These are phyloP conservation scores for Ptilodon capucinus DNA, from an alignment of 2,888 invertebrate genomes.

Conservation along the genomic window DNA sequence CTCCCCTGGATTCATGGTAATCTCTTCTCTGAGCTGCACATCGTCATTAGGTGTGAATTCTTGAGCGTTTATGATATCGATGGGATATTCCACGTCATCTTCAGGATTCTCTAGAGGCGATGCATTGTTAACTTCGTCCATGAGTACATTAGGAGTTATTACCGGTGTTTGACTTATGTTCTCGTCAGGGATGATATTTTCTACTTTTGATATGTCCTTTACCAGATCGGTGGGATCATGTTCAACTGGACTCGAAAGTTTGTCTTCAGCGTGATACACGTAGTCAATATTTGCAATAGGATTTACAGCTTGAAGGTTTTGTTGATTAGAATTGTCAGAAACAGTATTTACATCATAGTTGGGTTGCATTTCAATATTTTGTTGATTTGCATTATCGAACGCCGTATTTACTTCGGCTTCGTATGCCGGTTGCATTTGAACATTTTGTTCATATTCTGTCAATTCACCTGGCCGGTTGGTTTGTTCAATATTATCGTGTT, in stretches of 20 bases:
- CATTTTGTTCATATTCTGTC: neutral
- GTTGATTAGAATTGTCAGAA: conserved; percentile 1
- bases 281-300: neutral
- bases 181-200: conserved; percentile 22
- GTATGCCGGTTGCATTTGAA: conserved; percentile 3
- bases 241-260: conserved; percentile 7
- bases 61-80: conserved; percentile 30
- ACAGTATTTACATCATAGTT: neutral
- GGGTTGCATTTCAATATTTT: conserved; percentile 1
- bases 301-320: neutral
- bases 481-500: conserved; percentile 12
- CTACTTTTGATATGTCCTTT: conserved; percentile 10
- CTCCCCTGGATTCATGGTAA: conserved; percentile 32
- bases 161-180: conserved; percentile 21
- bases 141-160: conserved; percentile 20
- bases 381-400: neutral
- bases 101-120: neutral
- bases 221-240: conserved; percentile 10
- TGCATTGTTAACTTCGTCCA: conserved; percentile 14
- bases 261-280: conserved; percentile 1
- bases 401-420: neutral
- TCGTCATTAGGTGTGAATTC: conserved; percentile 32
- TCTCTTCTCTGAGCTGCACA: conserved; percentile 28
- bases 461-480: conserved; percentile 5
- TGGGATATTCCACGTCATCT: conserved; percentile 28